phyloP scores from a whole-genome alignment of 2,888 invertebrate species.

The Diaprepes abbreviatus region DNA sequence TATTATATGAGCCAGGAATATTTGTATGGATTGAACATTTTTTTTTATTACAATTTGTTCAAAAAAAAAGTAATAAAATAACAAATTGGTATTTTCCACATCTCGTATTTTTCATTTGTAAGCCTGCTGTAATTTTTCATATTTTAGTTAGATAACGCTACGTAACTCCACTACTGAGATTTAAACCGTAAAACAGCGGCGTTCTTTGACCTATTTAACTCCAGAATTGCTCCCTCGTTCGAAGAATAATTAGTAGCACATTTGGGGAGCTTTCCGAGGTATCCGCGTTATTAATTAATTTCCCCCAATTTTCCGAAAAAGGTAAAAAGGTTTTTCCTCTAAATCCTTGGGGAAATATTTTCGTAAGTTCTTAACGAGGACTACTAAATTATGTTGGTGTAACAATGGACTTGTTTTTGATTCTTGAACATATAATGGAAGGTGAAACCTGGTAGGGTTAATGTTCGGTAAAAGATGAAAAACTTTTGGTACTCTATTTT shows the following conservation, averaged over 20 bases:
- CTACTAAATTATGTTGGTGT: constrained; percentile 2
- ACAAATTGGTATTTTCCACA: no score
- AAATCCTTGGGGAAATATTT: constrained; percentile 31
- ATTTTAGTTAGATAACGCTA: no score
- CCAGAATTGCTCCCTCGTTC: constrained; percentile 62
- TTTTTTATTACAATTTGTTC: no score
- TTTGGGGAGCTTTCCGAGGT: constrained; percentile 44
- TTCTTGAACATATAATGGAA: no score
- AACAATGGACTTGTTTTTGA: neutral
- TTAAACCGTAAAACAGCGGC: constrained; percentile 18
- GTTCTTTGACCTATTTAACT: constrained; percentile 41
- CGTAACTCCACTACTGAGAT: neutral
- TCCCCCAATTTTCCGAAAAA: constrained; percentile 26
- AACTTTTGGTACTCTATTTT: no score
- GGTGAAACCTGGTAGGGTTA: no score
- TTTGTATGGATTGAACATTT: no score
- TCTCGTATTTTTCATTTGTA: no score
- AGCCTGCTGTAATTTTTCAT: no score
- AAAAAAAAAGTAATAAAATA: no score
- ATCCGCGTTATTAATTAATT: constrained; percentile 41
- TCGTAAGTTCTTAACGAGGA: neutral
- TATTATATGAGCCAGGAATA: no score
- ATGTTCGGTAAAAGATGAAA: no score
- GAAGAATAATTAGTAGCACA: constrained; percentile 64
- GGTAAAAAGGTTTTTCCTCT: constrained; percentile 38